phyloP scores from a whole-genome alignment of 1,140 invertebrate species.

The Thereuonema tuberculata region DNA sequence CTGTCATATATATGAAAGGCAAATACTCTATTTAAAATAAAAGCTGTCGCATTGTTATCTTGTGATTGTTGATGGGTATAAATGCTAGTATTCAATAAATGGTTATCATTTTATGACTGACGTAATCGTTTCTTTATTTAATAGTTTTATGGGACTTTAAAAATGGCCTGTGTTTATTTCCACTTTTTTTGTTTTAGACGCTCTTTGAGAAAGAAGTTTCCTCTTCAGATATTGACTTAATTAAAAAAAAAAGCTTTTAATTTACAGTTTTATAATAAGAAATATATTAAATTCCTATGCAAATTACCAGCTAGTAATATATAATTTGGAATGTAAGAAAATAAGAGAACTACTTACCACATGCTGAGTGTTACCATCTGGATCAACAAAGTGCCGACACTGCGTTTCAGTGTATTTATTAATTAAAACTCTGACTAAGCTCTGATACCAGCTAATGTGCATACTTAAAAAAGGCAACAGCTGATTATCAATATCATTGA shows the following conservation, averaged over 20 bases:
- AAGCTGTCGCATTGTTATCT: too few relatives aligned
- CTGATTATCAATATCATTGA: constrained; percentile 44
- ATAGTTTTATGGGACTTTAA: too few relatives aligned
- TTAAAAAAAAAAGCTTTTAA: constrained; percentile 6
- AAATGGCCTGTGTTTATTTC: too few relatives aligned
- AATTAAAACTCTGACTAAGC: constrained; percentile 44
- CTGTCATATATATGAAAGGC: too few relatives aligned
- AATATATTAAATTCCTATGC: too few relatives aligned
- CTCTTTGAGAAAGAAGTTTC: constrained; percentile 2
- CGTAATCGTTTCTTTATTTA: too few relatives aligned
- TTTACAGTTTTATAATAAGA: not conserved
- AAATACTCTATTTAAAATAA: too few relatives aligned
- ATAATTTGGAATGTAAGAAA: too few relatives aligned
- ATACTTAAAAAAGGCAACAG: constrained; percentile 46
- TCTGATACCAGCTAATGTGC: constrained; percentile 50
- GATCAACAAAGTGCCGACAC: constrained; percentile 43
- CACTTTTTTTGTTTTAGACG: constrained; percentile 20
- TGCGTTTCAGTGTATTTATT: constrained; percentile 44
- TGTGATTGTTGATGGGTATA: too few relatives aligned
- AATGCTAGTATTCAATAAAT: too few relatives aligned
- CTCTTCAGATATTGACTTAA: constrained; percentile 12
- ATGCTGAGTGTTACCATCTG: constrained; percentile 45
- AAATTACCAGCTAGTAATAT: too few relatives aligned
- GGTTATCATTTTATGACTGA: too few relatives aligned
- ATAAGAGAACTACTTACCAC: constrained; percentile 29